These are phyloP conservation scores for Trachemys scripta DNA, from an alignment of 2,113 vertebrate genomes.

Conservation along the genomic window DNA sequence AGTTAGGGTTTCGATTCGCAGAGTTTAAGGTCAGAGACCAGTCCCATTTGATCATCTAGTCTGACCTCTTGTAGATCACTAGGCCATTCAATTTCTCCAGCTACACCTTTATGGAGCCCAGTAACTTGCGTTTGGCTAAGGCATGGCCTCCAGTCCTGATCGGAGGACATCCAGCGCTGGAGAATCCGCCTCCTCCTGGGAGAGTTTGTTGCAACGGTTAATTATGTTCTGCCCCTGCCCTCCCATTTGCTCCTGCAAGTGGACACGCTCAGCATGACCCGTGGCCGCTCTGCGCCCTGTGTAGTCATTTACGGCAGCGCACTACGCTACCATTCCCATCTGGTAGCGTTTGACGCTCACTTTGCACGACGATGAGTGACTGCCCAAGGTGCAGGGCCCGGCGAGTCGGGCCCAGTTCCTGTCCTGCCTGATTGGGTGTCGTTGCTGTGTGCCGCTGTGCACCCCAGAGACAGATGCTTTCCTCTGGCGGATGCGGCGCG, in stretches of 20 bases:
- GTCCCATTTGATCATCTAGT: background rate
- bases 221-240: background rate
- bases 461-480: background rate
- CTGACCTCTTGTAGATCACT: background rate
- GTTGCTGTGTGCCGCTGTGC: background rate
- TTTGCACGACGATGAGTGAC: background rate
- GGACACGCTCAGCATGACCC: background rate
- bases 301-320: background rate
- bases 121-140: background rate
- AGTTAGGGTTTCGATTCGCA: background rate
- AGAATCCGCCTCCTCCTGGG: background rate
- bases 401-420: background rate
- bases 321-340: background rate
- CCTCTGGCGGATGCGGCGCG: background rate
- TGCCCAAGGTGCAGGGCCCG: background rate
- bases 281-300: background rate
- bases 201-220: background rate
- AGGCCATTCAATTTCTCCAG: background rate
- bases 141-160: background rate
- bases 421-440: background rate
- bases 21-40: background rate
- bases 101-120: background rate
- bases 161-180: background rate
- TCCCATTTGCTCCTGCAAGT: no score
- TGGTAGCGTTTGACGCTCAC: background rate